Conservation (phyloP, 2,888 invertebrate species). For the Diaperis boleti region DNA sequence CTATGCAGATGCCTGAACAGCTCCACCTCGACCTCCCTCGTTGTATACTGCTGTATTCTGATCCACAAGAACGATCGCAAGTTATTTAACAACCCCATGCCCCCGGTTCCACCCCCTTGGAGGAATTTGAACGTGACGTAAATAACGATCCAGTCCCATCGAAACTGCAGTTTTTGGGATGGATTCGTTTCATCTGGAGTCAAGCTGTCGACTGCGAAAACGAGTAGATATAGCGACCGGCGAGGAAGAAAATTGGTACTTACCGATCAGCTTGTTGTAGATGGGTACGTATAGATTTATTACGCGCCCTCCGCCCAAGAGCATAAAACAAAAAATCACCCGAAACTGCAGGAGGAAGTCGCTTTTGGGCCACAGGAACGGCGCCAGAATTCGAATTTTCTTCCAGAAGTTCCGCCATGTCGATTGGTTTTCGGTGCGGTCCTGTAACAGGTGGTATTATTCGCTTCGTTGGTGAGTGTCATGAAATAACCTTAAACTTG, state of each 20-base stretch:
- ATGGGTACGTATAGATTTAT: constrained; percentile 94
- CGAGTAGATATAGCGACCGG: too few species aligned
- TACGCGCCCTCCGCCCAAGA: constrained; percentile 83
- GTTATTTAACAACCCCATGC: constrained; percentile 94
- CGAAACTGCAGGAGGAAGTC: constrained; percentile 81
- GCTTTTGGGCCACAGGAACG: constrained; percentile 95
- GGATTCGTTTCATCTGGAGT: constrained; percentile 62
- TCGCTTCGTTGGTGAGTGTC: neutral
- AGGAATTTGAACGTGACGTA: constrained; percentile 92
- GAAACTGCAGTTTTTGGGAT: constrained; percentile 68
- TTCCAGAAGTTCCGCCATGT: constrained; percentile 84
- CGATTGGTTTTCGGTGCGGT: constrained; percentile 73
- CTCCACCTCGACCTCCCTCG: constrained; percentile 90
- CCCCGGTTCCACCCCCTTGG: constrained; percentile 94
- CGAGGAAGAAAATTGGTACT: too few species aligned
- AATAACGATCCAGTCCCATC: constrained; percentile 91
- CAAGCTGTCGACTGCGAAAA: constrained; percentile 81
- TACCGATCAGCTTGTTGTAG: constrained; percentile 92
- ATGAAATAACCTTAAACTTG: constrained; percentile 54
- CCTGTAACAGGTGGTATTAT: constrained; percentile 54
- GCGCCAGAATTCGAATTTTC: constrained; percentile 84
- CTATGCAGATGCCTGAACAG: constrained; percentile 90
- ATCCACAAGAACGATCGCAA: constrained; percentile 95
- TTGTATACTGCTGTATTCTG: constrained; percentile 94
- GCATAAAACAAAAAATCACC: constrained; percentile 83